Evolutionary conservation across 2,888 invertebrate genomes (phyloP).

Genomic region (Dendrolimus pini): DNA sequence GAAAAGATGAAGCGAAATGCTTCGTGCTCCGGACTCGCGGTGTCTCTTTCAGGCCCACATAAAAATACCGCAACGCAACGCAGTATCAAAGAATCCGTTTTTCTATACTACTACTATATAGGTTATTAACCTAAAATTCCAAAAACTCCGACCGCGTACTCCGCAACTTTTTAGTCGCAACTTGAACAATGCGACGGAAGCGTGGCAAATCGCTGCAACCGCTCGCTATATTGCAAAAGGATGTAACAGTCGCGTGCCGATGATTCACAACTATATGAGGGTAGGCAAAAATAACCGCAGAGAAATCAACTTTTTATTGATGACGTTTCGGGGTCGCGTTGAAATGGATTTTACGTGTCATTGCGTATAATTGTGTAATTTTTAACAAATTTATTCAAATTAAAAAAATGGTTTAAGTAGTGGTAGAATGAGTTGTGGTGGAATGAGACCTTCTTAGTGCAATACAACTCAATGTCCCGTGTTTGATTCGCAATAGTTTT

Average conservation of each 20-base stretch:
- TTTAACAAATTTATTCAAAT: constrained; percentile 2
- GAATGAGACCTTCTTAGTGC: too few relatives aligned
- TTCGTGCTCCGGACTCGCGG: too few relatives aligned
- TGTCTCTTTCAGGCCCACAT: too few relatives aligned
- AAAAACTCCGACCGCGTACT: constrained; percentile 11
- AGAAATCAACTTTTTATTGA: constrained; percentile 10
- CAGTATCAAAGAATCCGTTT: too few relatives aligned
- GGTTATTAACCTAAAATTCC: neutral
- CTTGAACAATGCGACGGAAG: constrained; percentile 36
- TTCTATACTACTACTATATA: too few relatives aligned
- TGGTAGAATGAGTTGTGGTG: too few relatives aligned
- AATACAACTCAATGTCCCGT: too few relatives aligned
- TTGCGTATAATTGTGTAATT: constrained; percentile 21
- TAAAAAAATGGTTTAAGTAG: too few relatives aligned
- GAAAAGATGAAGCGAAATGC: too few relatives aligned
- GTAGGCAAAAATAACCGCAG: constrained; percentile 13
- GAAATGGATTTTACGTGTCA: constrained; percentile 28
- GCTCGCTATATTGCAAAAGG: constrained; percentile 58
- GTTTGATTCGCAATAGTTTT: too few relatives aligned
- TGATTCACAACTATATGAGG: constrained; percentile 27
- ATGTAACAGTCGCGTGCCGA: constrained; percentile 55
- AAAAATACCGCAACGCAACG: too few relatives aligned
- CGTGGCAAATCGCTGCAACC: constrained; percentile 57
- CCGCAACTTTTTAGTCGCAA: constrained; percentile 13
- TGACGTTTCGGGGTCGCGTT: constrained; percentile 18